Conservation (phyloP, 2,113 vertebrate genomes). For the Galbula dea region DNA sequence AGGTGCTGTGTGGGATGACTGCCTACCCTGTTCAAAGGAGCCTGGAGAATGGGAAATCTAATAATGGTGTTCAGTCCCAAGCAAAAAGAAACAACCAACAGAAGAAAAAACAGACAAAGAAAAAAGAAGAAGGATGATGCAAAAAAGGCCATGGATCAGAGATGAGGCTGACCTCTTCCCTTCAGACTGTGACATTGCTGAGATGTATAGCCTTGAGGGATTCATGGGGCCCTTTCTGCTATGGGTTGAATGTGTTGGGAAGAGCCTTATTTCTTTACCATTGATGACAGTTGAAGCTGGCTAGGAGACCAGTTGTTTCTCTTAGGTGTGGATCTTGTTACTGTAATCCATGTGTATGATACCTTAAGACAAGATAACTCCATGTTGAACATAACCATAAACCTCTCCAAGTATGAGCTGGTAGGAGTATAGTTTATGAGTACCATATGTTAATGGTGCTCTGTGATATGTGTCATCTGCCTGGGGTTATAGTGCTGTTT, state of each 20-base stretch:
- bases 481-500: background rate
- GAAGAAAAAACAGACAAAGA: no score
- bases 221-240: background rate
- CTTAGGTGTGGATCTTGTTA: background rate
- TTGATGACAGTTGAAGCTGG: background rate
- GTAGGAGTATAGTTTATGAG: background rate
- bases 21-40: background rate
- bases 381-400: conserved; percentile 19
- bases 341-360: background rate
- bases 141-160: background rate
- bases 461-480: background rate
- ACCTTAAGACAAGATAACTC: conserved; percentile 41
- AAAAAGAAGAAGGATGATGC: no score
- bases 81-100: no score
- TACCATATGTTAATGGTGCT: background rate
- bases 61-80: background rate
- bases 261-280: background rate
- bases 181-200: background rate
- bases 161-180: background rate
- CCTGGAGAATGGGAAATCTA: background rate
- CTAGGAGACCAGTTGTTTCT: background rate
- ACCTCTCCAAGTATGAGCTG: background rate
- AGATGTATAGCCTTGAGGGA: background rate
- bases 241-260: background rate
- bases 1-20: background rate